phyloP scores from a whole-genome alignment of 2,797 vertebrate genomes.

The Kryptopterus vitreolus region DNA sequence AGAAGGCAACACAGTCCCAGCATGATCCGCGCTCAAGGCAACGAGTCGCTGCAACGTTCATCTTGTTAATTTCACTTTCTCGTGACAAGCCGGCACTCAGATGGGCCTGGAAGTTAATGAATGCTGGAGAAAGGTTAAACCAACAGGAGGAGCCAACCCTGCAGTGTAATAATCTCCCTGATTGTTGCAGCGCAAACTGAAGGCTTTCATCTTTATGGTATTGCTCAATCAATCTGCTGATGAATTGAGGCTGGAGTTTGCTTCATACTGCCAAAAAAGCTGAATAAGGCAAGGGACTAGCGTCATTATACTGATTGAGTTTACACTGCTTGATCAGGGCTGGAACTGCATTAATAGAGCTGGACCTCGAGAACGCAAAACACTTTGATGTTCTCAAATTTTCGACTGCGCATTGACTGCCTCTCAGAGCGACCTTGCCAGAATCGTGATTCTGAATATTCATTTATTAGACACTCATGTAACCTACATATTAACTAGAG shows the following conservation, averaged over 20 bases:
- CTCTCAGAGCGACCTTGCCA: conserved; percentile 35
- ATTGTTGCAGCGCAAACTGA: conserved; percentile 52
- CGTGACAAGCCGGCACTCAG: conserved; percentile 71
- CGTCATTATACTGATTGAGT: conserved; percentile 50
- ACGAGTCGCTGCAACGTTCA: conserved; percentile 68
- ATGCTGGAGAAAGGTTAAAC: conserved; percentile 78
- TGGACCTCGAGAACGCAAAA: conserved; percentile 26
- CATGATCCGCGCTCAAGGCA: conserved; percentile 69
- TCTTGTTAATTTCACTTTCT: conserved; percentile 76
- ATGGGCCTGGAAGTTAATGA: conserved; percentile 76
- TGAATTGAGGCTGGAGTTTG: conserved; percentile 59
- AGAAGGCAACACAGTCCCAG: conserved; percentile 59
- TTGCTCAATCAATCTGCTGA: conserved; percentile 74
- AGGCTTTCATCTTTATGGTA: conserved; percentile 69
- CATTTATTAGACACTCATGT: background rate
- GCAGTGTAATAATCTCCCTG: conserved; percentile 69
- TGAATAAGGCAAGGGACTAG: conserved; percentile 46
- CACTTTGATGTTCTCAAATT: conserved; percentile 32
- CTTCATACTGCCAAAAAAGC: conserved; percentile 40
- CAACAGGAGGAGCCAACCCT: conserved; percentile 76
- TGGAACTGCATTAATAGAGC: conserved; percentile 45
- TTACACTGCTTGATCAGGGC: conserved; percentile 46
- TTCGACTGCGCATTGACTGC: conserved; percentile 33
- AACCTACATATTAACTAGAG: background rate
- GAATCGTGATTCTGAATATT: conserved; percentile 36